A percentile compares a stretch with the other conserved stretches of the same genome.
Evolutionary conservation across 2,797 vertebrate species (phyloP).

Genomic region (Sebastes oblongus): DNA sequence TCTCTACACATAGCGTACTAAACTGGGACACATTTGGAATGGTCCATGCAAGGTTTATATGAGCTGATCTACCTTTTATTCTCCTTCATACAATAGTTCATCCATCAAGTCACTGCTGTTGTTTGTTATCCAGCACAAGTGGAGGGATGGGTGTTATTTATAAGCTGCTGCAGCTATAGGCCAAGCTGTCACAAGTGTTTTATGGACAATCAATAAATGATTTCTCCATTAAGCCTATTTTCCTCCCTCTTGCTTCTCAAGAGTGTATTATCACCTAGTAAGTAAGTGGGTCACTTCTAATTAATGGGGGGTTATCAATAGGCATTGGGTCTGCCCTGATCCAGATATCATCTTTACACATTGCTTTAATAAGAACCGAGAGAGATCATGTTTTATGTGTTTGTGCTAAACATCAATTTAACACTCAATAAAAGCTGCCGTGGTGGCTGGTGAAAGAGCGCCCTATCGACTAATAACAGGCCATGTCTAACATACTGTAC

Average conservation of each 20-base stretch:
- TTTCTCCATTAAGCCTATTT: slow-evolving; percentile 1
- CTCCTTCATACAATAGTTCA: neutral
- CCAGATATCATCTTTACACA: slow-evolving; percentile 3
- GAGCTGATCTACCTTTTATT: neutral
- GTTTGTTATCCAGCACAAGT: neutral
- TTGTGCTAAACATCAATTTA: slow-evolving; percentile 32
- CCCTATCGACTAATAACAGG: neutral
- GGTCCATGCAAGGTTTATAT: neutral
- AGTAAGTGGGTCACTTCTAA: slow-evolving; percentile 41
- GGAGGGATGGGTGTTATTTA: slow-evolving; percentile 5
- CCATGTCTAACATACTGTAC: neutral
- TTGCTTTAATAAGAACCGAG: neutral
- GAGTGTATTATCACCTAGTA: slow-evolving; percentile 16
- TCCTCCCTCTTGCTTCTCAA: slow-evolving; percentile 1
- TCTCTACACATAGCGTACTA: neutral
- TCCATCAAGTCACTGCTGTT: neutral
- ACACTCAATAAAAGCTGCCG: slow-evolving; percentile 5
- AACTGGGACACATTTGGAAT: neutral
- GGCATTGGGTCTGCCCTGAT: slow-evolving; percentile 24
- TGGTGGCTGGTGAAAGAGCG: neutral
- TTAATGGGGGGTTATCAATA: slow-evolving; percentile 41
- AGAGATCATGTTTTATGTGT: neutral
- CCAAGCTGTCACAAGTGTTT: slow-evolving; percentile 30
- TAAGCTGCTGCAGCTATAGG: neutral
- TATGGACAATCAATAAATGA: slow-evolving; percentile 32